Percentiles rank a stretch among this genome's conserved stretches.
phyloP scores from a whole-genome alignment of 2,888 invertebrate species.

The Eumerus sabulonum region DNA sequence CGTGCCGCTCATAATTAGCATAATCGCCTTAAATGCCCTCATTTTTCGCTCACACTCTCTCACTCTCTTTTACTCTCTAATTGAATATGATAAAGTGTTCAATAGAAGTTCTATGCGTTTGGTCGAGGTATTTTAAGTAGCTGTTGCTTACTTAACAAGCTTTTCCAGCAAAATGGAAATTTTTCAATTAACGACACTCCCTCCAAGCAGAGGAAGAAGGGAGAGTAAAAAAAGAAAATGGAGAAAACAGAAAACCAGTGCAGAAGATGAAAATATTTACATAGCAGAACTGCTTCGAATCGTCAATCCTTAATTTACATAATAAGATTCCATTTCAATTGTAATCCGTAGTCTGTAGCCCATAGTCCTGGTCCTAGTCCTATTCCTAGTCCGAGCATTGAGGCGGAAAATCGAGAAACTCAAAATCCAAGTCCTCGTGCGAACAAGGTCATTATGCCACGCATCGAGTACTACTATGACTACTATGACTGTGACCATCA shows the following conservation, averaged over 20 bases:
- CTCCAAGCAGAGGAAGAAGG: slow-evolving; percentile 18
- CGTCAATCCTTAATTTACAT: slow-evolving; percentile 54
- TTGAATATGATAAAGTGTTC: slow-evolving; percentile 55
- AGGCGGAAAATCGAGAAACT: slow-evolving; percentile 23
- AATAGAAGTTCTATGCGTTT: slow-evolving; percentile 44
- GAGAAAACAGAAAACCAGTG: not conserved
- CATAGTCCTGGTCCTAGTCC: not conserved
- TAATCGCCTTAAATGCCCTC: slow-evolving; percentile 65
- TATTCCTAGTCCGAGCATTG: not conserved
- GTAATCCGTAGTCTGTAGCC: slow-evolving; percentile 29
- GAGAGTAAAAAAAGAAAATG: slow-evolving; percentile 9
- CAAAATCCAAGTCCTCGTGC: slow-evolving; percentile 53
- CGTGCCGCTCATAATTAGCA: slow-evolving; percentile 61
- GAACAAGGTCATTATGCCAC: slow-evolving; percentile 64
- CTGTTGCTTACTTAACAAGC: slow-evolving; percentile 68
- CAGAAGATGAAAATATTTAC: slow-evolving; percentile 43
- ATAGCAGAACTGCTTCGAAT: slow-evolving; percentile 43
- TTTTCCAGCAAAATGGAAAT: slow-evolving; percentile 64
- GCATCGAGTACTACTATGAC: slow-evolving; percentile 49
- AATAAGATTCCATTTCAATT: slow-evolving; percentile 60
- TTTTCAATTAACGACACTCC: slow-evolving; percentile 65
- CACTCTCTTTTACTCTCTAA: not conserved
- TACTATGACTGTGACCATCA: slow-evolving; percentile 57
- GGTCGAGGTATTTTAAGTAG: slow-evolving; percentile 54
- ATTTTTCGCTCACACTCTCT: slow-evolving; percentile 17